These are phyloP conservation scores for Limanda limanda DNA, from an alignment of 2,113 vertebrate species.

Conservation along the genomic window DNA sequence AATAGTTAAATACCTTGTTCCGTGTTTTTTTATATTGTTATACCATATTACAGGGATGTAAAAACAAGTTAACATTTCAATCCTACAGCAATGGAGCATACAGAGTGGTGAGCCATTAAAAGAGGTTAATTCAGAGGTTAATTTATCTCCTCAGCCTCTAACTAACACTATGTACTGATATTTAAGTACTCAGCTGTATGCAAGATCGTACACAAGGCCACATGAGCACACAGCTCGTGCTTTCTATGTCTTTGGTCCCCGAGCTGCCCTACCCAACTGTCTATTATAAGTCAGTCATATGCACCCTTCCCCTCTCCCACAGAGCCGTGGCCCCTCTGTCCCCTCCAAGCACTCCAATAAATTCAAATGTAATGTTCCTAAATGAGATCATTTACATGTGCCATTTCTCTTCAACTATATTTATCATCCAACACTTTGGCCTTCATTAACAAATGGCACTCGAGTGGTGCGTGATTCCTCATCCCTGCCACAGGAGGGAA, in stretches of 20 bases:
- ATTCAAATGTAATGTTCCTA: slow-evolving; percentile 84
- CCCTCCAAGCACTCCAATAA: slow-evolving; percentile 84
- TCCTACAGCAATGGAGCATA: too few relatives aligned
- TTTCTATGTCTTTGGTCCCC: slow-evolving; percentile 9
- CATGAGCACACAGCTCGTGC: slow-evolving; percentile 42
- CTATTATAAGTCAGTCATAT: slow-evolving; percentile 75
- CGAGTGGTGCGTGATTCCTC: slow-evolving; percentile 72
- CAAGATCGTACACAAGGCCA: slow-evolving; percentile 33
- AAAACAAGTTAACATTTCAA: too few relatives aligned
- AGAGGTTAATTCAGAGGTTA: background rate
- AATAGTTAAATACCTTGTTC: background rate
- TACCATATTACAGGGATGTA: slow-evolving; percentile 1
- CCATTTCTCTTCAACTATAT: slow-evolving; percentile 83
- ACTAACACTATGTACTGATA: background rate
- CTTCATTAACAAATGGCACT: slow-evolving; percentile 87
- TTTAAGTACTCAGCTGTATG: background rate
- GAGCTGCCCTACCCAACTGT: slow-evolving; percentile 25
- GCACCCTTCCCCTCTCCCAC: slow-evolving; percentile 61
- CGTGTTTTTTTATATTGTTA: background rate
- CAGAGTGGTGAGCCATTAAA: background rate
- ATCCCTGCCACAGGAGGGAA: slow-evolving; percentile 47
- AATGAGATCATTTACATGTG: slow-evolving; percentile 87
- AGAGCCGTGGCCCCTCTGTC: slow-evolving; percentile 77
- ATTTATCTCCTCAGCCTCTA: slow-evolving; percentile 5
- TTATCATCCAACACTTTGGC: slow-evolving; percentile 85